Evolutionary conservation across 2,888 invertebrate genomes (phyloP), one percentile per base, ranked within the genome.

Genomic region (Drosophila ustulata): DNA sequence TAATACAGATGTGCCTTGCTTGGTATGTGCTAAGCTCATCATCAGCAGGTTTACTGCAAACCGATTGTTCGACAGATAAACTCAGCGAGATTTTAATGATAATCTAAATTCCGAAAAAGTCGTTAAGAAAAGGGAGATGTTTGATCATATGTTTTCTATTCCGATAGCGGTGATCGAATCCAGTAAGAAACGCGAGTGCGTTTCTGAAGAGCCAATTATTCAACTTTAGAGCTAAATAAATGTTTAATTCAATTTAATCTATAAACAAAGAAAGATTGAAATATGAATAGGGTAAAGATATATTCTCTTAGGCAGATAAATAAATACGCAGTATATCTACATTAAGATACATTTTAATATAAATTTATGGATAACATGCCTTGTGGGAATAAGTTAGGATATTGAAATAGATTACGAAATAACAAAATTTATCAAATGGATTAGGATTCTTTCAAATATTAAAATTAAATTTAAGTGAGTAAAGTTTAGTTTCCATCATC

Each of bases 11-110:
- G 25, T 53, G 51, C 13, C 23, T 51, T 34, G 52, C 23, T 51
- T 34, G 52, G 52, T 53, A 43, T 52, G 28, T 53, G 49, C 25
- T n/a, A 56, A 58, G 28, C 13, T 49, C 58, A 49, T 9, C 32
- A 47, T 41, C 30, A 63, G 23, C 11, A 25, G 41, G 47, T 34
- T 56, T 41, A 39, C n/a, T 25, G 26, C 8, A 30, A 37, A 23
- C n/a, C 28, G 45, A 46, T 25, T 23, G 32, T 1, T 18, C 23
- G 23, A 37, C n/a, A 49, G 61, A 62, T 63, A 55, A 49, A 49
- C 30, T 39, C 13, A 37, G 5, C 18, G 9, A 52, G 18, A 34
- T 52, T 25, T 11, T 39, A 30, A 41, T 41, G 52, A 53, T 47
- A 39, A 53, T 41, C 39, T n/a, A 9, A 52, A 45, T n/a, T 37